Evolutionary conservation across 1,140 invertebrate species (phyloP).

Genomic region (Hycleus cichorii): DNA sequence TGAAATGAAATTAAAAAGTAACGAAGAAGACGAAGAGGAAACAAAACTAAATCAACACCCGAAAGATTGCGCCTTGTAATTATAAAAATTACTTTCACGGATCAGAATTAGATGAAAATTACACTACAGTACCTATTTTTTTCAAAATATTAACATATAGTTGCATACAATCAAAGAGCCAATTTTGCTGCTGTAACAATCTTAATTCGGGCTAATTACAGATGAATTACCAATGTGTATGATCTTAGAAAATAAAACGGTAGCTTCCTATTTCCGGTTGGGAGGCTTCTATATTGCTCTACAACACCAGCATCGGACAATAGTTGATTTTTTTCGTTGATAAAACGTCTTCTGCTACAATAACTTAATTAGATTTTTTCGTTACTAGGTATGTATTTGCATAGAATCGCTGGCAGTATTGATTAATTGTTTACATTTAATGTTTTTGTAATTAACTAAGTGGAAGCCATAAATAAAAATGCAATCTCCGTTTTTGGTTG

Average conservation of each 20-base stretch:
- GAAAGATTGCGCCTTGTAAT: too few relatives aligned
- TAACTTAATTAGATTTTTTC: slow-evolving; percentile 15
- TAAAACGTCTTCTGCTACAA: slow-evolving; percentile 12
- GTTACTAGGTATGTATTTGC: slow-evolving; percentile 4
- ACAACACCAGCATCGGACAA: too few relatives aligned
- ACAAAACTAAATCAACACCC: too few relatives aligned
- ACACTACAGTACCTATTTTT: too few relatives aligned
- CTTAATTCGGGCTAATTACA: slow-evolving; percentile 1
- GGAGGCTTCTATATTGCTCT: too few relatives aligned
- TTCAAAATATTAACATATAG: too few relatives aligned
- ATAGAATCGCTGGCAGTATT: slow-evolving; percentile 13
- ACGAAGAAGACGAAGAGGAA: too few relatives aligned
- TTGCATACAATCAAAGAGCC: too few relatives aligned
- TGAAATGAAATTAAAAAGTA: too few relatives aligned
- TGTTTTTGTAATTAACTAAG: slow-evolving; percentile 19
- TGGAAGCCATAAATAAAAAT: slow-evolving; percentile 21
- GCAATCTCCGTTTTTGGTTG: slow-evolving; percentile 12
- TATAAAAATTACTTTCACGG: too few relatives aligned
- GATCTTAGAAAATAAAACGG: not conserved
- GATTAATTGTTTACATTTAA: slow-evolving; percentile 19
- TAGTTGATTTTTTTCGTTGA: not conserved
- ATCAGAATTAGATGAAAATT: too few relatives aligned
- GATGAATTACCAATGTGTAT: slow-evolving; percentile 3
- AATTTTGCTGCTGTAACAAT: not conserved
- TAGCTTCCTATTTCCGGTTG: not conserved